Percentiles rank a stretch among this genome's conserved stretches.
Evolutionary conservation across 1,140 invertebrate species (phyloP).

Genomic region (Meloidogyne exigua): DNA sequence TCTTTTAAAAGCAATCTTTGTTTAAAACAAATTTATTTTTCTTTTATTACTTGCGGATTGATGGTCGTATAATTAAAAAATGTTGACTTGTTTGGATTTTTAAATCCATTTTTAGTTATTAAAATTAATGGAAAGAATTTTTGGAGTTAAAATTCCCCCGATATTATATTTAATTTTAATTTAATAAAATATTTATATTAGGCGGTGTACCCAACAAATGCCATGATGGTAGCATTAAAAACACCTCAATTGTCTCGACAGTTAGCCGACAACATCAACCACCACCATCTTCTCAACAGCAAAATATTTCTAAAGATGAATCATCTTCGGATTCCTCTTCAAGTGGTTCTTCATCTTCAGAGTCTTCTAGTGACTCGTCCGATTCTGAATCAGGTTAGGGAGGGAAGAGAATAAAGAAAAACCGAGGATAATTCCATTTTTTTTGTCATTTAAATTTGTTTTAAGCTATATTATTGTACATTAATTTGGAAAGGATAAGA

Average conservation of each 20-base stretch:
- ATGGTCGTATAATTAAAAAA: no score
- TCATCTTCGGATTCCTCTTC: constrained; percentile 54
- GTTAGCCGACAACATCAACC: not conserved
- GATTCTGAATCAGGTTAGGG: constrained; percentile 56
- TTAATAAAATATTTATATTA: no score
- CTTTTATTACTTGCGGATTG: no score
- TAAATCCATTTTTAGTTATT: no score
- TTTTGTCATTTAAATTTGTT: not conserved
- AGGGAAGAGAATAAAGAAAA: not conserved
- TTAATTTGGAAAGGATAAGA: constrained; percentile 1
- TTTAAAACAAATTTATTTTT: no score
- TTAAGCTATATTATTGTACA: not conserved
- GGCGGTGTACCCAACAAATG: constrained; percentile 4
- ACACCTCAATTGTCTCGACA: not conserved
- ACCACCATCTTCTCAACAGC: constrained; percentile 15
- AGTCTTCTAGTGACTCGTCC: constrained; percentile 50
- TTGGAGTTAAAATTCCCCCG: no score
- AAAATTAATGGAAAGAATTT: no score
- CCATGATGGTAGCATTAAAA: not conserved
- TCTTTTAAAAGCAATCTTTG: no score
- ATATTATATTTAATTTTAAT: no score
- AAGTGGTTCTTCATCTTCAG: constrained; percentile 49
- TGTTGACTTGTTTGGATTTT: no score
- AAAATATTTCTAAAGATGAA: constrained; percentile 1
- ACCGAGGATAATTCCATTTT: not conserved